Percentiles rank a stretch among this genome's conserved stretches.
Conservation (phyloP, 35 echinoderm and acorn worm genomes). For the Strongylocentrotus purpuratus region DNA sequence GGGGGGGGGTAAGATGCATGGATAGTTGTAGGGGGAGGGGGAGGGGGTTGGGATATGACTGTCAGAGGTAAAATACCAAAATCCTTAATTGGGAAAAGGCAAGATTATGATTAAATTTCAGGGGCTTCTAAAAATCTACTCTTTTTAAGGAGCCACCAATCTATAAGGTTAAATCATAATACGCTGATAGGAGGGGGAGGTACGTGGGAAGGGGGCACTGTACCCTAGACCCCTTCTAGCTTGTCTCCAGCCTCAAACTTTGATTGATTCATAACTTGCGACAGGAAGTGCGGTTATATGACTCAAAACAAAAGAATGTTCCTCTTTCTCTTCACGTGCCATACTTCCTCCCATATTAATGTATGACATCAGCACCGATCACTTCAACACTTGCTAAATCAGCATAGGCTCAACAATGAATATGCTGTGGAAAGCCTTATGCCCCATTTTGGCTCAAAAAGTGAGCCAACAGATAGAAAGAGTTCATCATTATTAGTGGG, state of each 20-base stretch:
- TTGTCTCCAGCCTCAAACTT: neutral
- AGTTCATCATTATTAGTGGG: neutral
- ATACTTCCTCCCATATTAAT: neutral
- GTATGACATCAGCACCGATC: neutral
- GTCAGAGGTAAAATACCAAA: too few species aligned
- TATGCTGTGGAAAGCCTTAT: neutral
- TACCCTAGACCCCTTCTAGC: neutral
- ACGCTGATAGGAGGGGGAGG: neutral
- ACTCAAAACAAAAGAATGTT: constrained; percentile 3
- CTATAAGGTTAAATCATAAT: neutral
- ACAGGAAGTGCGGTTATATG: neutral
- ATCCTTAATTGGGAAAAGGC: too few species aligned
- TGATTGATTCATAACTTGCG: neutral
- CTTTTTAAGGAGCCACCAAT: too few species aligned
- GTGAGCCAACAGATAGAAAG: neutral
- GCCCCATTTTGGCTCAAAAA: neutral
- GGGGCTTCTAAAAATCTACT: too few species aligned
- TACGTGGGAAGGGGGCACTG: too few species aligned
- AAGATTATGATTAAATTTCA: too few species aligned
- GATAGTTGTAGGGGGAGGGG: too few species aligned
- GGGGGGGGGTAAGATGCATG: neutral
- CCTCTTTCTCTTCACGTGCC: neutral
- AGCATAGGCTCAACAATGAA: neutral
- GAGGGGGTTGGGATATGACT: too few species aligned
- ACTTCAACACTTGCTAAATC: neutral